These are phyloP conservation scores for Drosophila austrosaltans DNA, from an alignment of 2,888 invertebrate genomes.

Conservation along the genomic window DNA sequence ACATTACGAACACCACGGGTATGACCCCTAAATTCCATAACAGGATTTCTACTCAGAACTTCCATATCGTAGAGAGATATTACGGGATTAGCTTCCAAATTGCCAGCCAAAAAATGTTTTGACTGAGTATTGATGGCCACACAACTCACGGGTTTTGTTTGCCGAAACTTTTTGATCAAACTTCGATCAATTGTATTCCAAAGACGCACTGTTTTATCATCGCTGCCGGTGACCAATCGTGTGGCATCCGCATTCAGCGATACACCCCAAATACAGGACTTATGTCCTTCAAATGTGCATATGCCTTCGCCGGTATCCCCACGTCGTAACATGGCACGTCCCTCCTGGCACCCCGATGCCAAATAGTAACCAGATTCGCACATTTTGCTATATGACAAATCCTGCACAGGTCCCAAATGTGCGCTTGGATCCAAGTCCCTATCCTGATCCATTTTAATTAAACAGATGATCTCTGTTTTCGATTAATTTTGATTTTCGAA, in stretches of 20 bases:
- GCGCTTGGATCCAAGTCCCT: no score
- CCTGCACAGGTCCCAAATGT: conserved; percentile 41
- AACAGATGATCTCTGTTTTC: neutral
- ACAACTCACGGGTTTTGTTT: conserved; percentile 96
- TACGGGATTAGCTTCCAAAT: conserved; percentile 93
- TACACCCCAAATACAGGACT: conserved; percentile 98
- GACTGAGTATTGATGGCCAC: conserved; percentile 93
- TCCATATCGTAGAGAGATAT: conserved; percentile 93
- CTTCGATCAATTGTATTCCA: conserved; percentile 97
- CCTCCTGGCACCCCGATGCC: conserved; percentile 86
- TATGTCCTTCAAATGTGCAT: conserved; percentile 97
- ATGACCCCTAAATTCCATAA: conserved; percentile 89
- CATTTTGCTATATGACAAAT: conserved; percentile 50
- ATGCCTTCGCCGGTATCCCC: conserved; percentile 99
- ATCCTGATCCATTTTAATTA: neutral
- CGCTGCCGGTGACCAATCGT: conserved; percentile 95
- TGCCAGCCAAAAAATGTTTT: conserved; percentile 91
- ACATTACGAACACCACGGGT: conserved; percentile 91
- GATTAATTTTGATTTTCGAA: neutral
- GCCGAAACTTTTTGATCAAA: conserved; percentile 93
- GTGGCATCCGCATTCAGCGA: conserved; percentile 94
- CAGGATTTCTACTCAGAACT: conserved; percentile 85
- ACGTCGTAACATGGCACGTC: conserved; percentile 96
- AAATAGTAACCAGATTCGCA: conserved; percentile 42
- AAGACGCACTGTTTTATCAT: conserved; percentile 95